These are phyloP conservation scores for Oreocharis arfaki DNA, from an alignment of 2,113 vertebrate species.

Conservation along the genomic window DNA sequence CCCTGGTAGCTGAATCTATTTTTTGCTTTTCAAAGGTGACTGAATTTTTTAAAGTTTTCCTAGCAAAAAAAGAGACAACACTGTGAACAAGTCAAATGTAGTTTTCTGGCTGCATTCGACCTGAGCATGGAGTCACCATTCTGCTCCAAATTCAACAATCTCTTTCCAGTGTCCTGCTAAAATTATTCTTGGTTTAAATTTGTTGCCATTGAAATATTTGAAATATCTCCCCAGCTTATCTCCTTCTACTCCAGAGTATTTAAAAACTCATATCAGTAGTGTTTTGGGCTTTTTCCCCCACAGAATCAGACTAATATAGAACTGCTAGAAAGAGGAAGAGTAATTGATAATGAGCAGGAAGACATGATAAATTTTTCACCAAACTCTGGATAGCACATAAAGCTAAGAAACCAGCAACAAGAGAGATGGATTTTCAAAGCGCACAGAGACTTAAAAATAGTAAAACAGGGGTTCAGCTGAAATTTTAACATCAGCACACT, in stretches of 20 bases:
- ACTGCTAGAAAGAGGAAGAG: neutral
- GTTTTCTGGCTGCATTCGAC: neutral
- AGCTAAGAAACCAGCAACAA: neutral
- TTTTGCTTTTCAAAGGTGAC: neutral
- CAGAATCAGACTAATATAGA: neutral
- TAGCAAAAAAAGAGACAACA: neutral
- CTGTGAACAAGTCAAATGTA: neutral
- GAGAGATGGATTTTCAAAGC: neutral
- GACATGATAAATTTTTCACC: rapidly evolving
- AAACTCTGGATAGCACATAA: neutral
- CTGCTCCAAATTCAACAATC: neutral
- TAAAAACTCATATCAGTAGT: neutral
- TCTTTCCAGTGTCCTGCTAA: neutral
- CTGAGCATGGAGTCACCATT: neutral
- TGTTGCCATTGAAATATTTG: neutral
- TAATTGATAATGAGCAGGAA: neutral
- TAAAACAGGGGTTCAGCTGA: neutral
- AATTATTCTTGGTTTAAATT: neutral
- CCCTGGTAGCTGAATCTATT: neutral
- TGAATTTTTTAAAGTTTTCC: neutral
- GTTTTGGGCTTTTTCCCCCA: neutral
- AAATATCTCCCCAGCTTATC: neutral
- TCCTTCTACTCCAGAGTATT: neutral
- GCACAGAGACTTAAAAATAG: neutral
- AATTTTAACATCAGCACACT: neutral